These are phyloP conservation scores for Caenorhabditis japonica DNA, from an alignment of 2,888 invertebrate species.

Conservation along the genomic window DNA sequence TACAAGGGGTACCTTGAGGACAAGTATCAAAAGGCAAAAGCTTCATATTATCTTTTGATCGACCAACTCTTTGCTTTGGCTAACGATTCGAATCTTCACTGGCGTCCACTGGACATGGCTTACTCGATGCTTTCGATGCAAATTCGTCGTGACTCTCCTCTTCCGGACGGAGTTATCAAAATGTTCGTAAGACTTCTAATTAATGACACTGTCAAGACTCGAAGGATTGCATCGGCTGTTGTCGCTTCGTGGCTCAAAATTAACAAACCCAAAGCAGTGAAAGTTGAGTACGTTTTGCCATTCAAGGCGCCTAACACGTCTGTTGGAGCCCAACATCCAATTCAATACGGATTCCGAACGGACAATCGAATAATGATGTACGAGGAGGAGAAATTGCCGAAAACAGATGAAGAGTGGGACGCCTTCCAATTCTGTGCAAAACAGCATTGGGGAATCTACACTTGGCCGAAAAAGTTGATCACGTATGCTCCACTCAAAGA, in stretches of 20 bases:
- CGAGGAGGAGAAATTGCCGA: constrained; percentile 79
- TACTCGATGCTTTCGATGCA: constrained; percentile 84
- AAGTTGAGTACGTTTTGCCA: constrained; percentile 54
- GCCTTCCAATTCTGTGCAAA: constrained; percentile 83
- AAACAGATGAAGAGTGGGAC: constrained; percentile 85
- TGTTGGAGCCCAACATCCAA: constrained; percentile 72
- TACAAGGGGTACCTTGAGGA: constrained; percentile 28
- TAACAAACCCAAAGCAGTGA: constrained; percentile 70
- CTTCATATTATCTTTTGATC: constrained; percentile 56
- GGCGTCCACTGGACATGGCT: constrained; percentile 87
- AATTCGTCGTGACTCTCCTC: constrained; percentile 81
- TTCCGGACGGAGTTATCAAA: constrained; percentile 82
- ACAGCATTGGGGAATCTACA: constrained; percentile 81
- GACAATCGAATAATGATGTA: constrained; percentile 79
- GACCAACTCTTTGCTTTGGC: constrained; percentile 55
- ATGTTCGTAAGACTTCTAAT: constrained; percentile 83
- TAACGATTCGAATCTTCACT: constrained; percentile 80
- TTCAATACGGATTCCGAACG: constrained; percentile 81
- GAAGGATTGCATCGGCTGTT: constrained; percentile 80
- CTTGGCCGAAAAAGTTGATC: constrained; percentile 80
- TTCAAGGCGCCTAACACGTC: constrained; percentile 59
- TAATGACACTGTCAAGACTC: constrained; percentile 86
- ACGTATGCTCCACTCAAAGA: constrained; percentile 67
- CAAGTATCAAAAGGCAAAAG: constrained; percentile 30
- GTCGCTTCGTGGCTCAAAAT: constrained; percentile 73